Base-by-base conservation (phyloP, 2,113 vertebrate species). In the Phalacrocorax aristotelis region DNA sequence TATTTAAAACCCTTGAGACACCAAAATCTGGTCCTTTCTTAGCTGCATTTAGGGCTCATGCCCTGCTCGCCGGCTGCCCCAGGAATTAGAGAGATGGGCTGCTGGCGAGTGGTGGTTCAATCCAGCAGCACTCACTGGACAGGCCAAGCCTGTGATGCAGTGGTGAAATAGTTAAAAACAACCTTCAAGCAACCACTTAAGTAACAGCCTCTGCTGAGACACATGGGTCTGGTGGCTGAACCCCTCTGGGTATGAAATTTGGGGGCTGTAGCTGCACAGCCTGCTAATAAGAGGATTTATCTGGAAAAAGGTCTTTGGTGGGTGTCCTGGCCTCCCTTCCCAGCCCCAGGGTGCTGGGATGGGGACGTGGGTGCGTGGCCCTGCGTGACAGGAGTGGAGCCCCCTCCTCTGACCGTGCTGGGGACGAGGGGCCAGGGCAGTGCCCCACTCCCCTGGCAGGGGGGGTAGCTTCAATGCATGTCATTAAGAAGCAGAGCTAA, bases 11-110 rank as follows among this genome's bases (percentile, higher is more conserved):
- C 60, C 38, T 44, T 0, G 18, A 79, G 83, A 46, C 22, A 8
- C 11, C 60, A 38, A 79, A 68, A 80, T 57, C 87, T 57, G 57
- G 21, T 40, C 82, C 40, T 70, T 27, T 27, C 34, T 38, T 25
- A 72, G 62, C 55, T 89, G 58, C 42, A 81, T 74, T 80, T 14
- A 14, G 88, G 79, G 61, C 36, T 76, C 58, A 0, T 10, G 29
- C 30, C 54, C 49, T 0, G 0, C n/a, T 61, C 1, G 0, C 21
- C 0, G 4, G 25, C 26, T 15, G 10, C 52, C 29, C 20, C 29
- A 70, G 29, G 78, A 40, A 16, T 38, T 26, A 9, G 22, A 64
- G 27, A 21, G 27, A 13, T 3, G 46, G 40, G 19, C 15, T 36
- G 32, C 8, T 0, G 0, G 54, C 0, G 5, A 21, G n/a, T 2